Conservation (phyloP, 2,113 vertebrate species). For the Gavia stellata region DNA sequence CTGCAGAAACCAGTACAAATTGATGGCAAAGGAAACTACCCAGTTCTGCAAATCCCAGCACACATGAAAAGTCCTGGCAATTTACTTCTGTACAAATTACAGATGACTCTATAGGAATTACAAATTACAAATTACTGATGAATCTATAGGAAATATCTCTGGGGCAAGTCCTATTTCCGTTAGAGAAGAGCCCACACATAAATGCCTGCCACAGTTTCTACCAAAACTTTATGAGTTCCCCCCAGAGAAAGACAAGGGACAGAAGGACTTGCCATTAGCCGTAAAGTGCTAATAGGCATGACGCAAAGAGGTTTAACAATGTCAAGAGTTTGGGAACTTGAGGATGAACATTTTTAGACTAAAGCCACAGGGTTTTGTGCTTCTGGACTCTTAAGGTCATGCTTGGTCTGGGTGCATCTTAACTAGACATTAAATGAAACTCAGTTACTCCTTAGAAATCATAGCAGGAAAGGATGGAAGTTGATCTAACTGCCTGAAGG, state of each 20-base stretch:
- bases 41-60: not conserved
- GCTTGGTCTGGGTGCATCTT: not conserved
- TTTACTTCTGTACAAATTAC: too few species aligned
- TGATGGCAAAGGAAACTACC: not conserved
- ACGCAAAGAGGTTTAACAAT: not conserved
- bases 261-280: not conserved
- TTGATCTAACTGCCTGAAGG: not conserved
- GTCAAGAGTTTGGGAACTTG: not conserved
- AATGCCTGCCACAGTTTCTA: not conserved
- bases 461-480: not conserved
- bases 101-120: too few species aligned
- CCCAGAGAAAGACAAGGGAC: not conserved
- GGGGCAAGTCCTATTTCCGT: not conserved
- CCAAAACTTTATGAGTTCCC: not conserved
- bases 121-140: too few species aligned
- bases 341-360: not conserved
- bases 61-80: not conserved
- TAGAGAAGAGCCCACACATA: not conserved
- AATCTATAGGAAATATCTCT: not conserved
- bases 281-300: not conserved
- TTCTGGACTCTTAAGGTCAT: not conserved
- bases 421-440: not conserved
- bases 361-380: not conserved
- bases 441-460: not conserved
- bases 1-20: not conserved